Evolutionary conservation across 2,113 vertebrate genomes (phyloP), one percentile per base, ranked within the genome.

Genomic region (Macquaria ambigua): DNA sequence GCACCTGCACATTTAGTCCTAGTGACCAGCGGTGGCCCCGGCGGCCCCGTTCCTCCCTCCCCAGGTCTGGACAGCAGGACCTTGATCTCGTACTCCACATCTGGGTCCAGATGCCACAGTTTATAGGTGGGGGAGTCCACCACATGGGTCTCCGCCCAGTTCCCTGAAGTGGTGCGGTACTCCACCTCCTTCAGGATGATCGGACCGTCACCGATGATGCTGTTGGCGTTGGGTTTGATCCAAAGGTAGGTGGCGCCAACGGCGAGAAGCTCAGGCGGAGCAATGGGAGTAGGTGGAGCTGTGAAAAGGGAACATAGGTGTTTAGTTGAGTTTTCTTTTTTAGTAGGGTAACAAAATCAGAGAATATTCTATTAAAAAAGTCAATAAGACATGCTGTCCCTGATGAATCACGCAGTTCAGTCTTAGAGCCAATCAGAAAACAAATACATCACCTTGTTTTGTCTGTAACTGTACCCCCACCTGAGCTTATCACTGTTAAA

Each of bases 211-310:
- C 98, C 98, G 0, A 99, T 99, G 94, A 99, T 99, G 87, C 98
- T 99, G 94, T 99, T 99, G 90, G 98, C 98, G 0, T 99, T 99
- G 75, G 98, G 98, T 74, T 99, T 99, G 95, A 99, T 99, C 98
- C 98, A 99, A 56, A 99, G 95, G 93, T 99, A 99, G 0, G 98
- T 99, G 90, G 98, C 98, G 0, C 98, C 98, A 0, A 99, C 98
- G 0, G 98, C 97, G 46, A 99, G 95, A 4, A 99, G 96, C 92
- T 99, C 98, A 0, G 98, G 98, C 0, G 98, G 98, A 0, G 98
- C 98, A 0, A 99, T 99, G 18, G 98, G 98, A 0, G 98, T 99
- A 20, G 98, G 98, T 0, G 98, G 98, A 52, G 98, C 98, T 99
- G 95, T 0, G 83, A 87, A 58, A 63, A 0, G 39, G 8, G 15